Conservation (phyloP, 2,888 invertebrate genomes). For the Sussaba pulchella region DNA sequence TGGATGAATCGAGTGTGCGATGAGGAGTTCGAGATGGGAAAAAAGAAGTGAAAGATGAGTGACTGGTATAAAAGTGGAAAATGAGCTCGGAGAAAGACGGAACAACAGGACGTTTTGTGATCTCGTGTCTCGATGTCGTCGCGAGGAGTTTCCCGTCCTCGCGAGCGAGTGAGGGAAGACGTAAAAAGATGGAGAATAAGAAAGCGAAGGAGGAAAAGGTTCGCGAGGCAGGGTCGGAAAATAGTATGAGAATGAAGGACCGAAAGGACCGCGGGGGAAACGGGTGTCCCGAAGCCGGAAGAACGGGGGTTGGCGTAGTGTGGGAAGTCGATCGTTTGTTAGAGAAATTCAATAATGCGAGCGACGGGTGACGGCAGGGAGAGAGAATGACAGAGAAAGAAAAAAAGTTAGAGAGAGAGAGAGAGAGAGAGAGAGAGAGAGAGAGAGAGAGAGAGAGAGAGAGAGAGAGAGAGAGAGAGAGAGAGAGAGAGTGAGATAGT, state of each 20-base stretch:
- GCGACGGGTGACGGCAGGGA: conserved; percentile 72
- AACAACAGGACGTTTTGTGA: conserved; percentile 20
- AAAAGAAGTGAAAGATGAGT: conserved; percentile 22
- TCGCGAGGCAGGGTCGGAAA: neutral
- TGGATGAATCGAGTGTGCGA: conserved; percentile 23
- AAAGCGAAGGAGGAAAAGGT: conserved; percentile 30
- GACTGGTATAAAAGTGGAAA: neutral
- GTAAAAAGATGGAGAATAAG: conserved; percentile 6
- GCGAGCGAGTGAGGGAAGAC: conserved; percentile 6
- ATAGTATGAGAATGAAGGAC: conserved; percentile 41
- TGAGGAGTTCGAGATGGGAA: conserved; percentile 11
- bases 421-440: conserved; percentile 12
- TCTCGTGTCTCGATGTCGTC: conserved; percentile 46
- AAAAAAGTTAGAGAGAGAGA: too few relatives aligned
- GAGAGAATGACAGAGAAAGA: conserved; percentile 49
- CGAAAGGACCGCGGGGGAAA: too few relatives aligned
- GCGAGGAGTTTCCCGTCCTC: conserved; percentile 21
- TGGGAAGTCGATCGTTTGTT: neutral
- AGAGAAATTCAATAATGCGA: conserved; percentile 79
- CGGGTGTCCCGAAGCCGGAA: conserved; percentile 52
- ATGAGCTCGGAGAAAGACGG: conserved; percentile 7
- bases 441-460: conserved; percentile 5
- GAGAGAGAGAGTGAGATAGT: too few relatives aligned
- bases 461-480: neutral
- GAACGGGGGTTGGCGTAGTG: conserved; percentile 48